Percentiles rank a stretch among this genome's conserved stretches.
Evolutionary conservation across 2,888 invertebrate genomes (phyloP).

Genomic region (Anarsia innoxiella): DNA sequence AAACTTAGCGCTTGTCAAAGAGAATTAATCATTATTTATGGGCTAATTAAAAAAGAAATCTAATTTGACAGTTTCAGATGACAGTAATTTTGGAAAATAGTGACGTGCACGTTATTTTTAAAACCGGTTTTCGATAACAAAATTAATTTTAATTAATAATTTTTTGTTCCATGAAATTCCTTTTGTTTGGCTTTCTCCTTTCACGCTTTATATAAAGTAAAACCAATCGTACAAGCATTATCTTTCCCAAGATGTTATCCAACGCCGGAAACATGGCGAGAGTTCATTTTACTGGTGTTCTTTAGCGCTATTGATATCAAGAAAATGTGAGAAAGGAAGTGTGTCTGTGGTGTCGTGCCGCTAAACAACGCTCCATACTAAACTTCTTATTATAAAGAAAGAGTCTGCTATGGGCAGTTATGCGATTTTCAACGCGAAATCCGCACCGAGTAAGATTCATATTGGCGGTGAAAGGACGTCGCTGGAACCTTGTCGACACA

Average conservation of each 20-base stretch:
- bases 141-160: slow-evolving; percentile 10
- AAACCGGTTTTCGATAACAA: slow-evolving; percentile 7
- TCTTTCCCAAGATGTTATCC: slow-evolving; percentile 40
- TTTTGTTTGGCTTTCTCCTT: slow-evolving; percentile 8
- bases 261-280: slow-evolving; percentile 55
- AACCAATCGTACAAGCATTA: slow-evolving; percentile 31
- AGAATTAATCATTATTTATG: not conserved
- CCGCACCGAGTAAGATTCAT: slow-evolving; percentile 55
- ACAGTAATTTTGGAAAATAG: slow-evolving; percentile 37
- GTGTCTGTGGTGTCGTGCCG: slow-evolving; percentile 58
- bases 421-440: slow-evolving; percentile 53
- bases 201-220: slow-evolving; percentile 26
- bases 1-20: too few relatives aligned
- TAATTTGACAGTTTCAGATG: slow-evolving; percentile 21
- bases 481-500: slow-evolving; percentile 53
- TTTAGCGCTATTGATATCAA: slow-evolving; percentile 65
- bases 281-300: slow-evolving; percentile 54
- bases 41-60: slow-evolving; percentile 21
- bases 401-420: slow-evolving; percentile 37
- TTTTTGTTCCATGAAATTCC: too few relatives aligned
- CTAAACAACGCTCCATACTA: slow-evolving; percentile 54
- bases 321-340: slow-evolving; percentile 74
- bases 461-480: slow-evolving; percentile 57
- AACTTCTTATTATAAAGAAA: slow-evolving; percentile 50
- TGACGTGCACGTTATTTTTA: slow-evolving; percentile 27